phyloP scores from a whole-genome alignment of 1,140 invertebrate species.

The Drosophila nebulosa region DNA sequence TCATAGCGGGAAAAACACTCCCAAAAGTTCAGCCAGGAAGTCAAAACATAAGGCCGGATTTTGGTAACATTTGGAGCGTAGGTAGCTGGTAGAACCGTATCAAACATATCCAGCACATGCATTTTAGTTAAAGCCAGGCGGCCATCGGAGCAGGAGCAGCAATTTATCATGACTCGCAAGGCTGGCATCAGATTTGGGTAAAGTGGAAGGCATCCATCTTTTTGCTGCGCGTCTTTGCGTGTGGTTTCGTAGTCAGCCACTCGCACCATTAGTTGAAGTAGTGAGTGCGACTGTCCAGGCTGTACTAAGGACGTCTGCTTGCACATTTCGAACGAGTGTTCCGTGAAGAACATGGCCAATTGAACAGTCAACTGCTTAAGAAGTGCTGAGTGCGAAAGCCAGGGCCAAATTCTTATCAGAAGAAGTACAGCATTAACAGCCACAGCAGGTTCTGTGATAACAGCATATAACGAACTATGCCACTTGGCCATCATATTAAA shows the following conservation, averaged over 20 bases:
- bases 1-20: constrained; percentile 80
- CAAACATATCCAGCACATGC: constrained; percentile 79
- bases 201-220: neutral
- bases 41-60: constrained; percentile 77
- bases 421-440: constrained; percentile 27
- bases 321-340: constrained; percentile 68
- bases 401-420: constrained; percentile 62
- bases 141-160: constrained; percentile 63
- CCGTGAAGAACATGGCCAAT: constrained; percentile 53
- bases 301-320: constrained; percentile 44
- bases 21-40: constrained; percentile 82
- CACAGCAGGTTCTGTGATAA: constrained; percentile 37
- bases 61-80: constrained; percentile 32
- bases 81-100: constrained; percentile 56
- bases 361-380: constrained; percentile 50
- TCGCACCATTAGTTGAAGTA: constrained; percentile 61
- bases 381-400: constrained; percentile 56
- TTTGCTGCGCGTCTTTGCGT: constrained; percentile 30
- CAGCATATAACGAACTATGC: constrained; percentile 34
- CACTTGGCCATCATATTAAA: constrained; percentile 60
- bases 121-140: constrained; percentile 56
- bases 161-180: constrained; percentile 61
- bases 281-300: constrained; percentile 40
- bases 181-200: constrained; percentile 20
- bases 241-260: constrained; percentile 60